Evolutionary conservation across 2,797 vertebrate genomes (phyloP).

Genomic region (Brachyrhaphis roseni): DNA sequence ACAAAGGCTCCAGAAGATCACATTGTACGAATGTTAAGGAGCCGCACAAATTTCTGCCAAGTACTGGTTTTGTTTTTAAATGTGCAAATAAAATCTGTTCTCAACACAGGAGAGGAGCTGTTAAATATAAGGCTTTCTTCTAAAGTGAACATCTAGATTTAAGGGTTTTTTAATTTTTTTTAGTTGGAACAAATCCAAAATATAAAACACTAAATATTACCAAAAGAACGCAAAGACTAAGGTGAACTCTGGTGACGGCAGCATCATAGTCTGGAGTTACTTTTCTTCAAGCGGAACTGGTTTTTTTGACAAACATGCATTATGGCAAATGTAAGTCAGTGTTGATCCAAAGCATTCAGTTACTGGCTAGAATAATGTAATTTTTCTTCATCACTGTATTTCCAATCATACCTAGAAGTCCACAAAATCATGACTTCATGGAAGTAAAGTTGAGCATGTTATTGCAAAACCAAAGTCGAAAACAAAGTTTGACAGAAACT

Average conservation of each 20-base stretch:
- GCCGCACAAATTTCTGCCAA: background rate
- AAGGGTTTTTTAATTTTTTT: no score
- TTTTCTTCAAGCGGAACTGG: background rate
- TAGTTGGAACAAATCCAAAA: no score
- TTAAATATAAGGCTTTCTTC: no score
- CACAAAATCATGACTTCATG: background rate
- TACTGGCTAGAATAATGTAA: background rate
- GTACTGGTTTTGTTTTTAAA: background rate
- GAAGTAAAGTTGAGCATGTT: background rate
- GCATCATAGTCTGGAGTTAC: background rate
- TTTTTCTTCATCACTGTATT: background rate
- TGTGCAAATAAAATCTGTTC: background rate
- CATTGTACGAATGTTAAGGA: background rate
- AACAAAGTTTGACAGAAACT: background rate
- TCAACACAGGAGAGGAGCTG: background rate
- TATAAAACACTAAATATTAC: background rate
- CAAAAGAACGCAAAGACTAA: background rate
- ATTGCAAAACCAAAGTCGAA: background rate
- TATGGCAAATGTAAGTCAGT: background rate
- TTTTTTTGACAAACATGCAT: background rate
- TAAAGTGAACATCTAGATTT: no score
- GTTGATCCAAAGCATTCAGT: background rate
- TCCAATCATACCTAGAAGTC: background rate
- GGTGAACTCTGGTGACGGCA: background rate
- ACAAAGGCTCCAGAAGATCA: background rate